Conservation (phyloP, 2,113 vertebrate genomes). For the Oncorhynchus masou region DNA sequence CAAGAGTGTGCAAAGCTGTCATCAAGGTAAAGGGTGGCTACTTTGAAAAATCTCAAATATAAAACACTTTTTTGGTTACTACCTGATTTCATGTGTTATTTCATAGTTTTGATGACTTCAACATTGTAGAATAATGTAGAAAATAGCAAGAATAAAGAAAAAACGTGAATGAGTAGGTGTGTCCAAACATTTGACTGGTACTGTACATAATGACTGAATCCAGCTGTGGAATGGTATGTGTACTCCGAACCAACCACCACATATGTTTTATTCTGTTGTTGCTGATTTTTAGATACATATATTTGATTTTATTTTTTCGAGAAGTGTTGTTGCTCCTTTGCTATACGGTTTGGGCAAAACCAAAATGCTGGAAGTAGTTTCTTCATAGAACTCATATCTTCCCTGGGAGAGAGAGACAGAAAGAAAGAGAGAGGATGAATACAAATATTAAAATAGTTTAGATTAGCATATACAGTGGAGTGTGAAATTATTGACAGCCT, state of each 20-base stretch:
- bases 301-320: constrained; percentile 47
- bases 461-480: constrained; percentile 17
- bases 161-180: no score
- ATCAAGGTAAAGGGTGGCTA: no score
- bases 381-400: constrained; percentile 71
- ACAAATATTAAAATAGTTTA: constrained; percentile 30
- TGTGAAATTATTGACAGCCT: no score
- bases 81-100: no score
- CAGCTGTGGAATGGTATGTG: constrained; percentile 67
- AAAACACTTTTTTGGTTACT: no score
- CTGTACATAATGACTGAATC: constrained; percentile 71
- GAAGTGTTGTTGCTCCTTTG: constrained; percentile 67
- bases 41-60: no score
- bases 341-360: constrained; percentile 67
- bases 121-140: no score
- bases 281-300: constrained; percentile 53
- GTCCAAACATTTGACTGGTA: no score
- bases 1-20: no score
- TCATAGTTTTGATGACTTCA: no score
- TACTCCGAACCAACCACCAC: constrained; percentile 43
- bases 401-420: constrained; percentile 48
- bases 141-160: no score
- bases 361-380: constrained; percentile 74
- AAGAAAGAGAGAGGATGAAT: not conserved
- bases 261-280: constrained; percentile 43